Evolutionary conservation across 2,797 vertebrate genomes (phyloP).

Genomic region (Dermochelys coriacea): DNA sequence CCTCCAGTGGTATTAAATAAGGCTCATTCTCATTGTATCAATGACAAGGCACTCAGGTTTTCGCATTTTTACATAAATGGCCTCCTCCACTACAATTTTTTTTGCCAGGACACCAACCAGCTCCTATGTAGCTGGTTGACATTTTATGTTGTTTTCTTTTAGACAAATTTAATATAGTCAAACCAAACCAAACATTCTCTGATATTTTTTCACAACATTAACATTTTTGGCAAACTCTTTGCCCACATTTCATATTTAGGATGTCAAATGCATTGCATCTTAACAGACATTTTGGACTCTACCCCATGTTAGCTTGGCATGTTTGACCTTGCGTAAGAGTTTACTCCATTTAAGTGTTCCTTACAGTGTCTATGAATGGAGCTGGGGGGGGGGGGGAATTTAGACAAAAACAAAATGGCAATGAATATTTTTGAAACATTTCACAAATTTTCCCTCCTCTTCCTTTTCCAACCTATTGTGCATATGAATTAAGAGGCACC

Average conservation of each 20-base stretch:
- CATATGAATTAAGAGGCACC: background rate
- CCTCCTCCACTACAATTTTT: conserved; percentile 37
- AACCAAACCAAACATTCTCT: conserved; percentile 35
- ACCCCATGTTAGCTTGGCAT: background rate
- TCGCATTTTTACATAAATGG: conserved; percentile 62
- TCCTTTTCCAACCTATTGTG: background rate
- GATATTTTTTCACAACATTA: conserved; percentile 30
- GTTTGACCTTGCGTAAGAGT: background rate
- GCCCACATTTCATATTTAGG: background rate
- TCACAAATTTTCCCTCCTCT: background rate
- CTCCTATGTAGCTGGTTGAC: background rate
- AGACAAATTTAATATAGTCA: conserved; percentile 1
- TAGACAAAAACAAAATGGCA: background rate
- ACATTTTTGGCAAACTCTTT: conserved; percentile 18
- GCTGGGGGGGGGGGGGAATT: background rate
- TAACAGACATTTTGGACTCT: conserved; percentile 15
- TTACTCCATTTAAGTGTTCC: conserved; percentile 16
- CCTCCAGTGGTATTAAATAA: conserved; percentile 45
- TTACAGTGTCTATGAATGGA: background rate
- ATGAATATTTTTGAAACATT: background rate
- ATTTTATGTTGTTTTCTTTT: background rate
- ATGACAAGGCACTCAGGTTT: conserved; percentile 25
- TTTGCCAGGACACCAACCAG: conserved; percentile 42
- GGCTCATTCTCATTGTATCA: conserved; percentile 41
- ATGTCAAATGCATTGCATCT: background rate